Percentiles rank a stretch among this genome's conserved stretches.
These are phyloP conservation scores for Dinoponera quadriceps DNA, from an alignment of 1,140 invertebrate genomes.

Conservation along the genomic window DNA sequence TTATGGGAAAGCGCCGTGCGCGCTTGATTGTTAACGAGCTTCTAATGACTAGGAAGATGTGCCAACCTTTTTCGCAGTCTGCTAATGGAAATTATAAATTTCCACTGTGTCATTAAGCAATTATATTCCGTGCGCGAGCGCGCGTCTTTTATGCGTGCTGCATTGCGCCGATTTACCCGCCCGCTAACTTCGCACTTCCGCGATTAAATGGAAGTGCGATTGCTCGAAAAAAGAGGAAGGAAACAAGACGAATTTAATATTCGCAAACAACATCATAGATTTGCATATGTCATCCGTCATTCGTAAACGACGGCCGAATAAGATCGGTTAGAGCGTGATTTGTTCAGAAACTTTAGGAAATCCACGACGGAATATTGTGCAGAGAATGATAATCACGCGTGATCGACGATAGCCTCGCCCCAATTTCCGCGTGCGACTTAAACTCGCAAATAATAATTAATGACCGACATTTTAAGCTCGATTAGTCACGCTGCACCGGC, in stretches of 20 bases:
- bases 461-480: constrained; percentile 34
- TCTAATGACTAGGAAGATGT: constrained; percentile 30
- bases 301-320: constrained; percentile 13
- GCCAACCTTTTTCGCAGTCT: constrained; percentile 3
- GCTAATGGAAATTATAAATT: constrained; percentile 48
- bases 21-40: not conserved
- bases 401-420: not conserved
- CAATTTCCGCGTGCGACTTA: not conserved
- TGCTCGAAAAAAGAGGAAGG: not conserved
- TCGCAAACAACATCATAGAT: not conserved
- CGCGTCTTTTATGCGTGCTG: not conserved
- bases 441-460: constrained; percentile 50
- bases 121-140: constrained; percentile 19
- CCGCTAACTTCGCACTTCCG: not conserved
- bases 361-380: not conserved
- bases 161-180: not conserved
- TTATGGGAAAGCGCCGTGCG: not conserved
- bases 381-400: not conserved
- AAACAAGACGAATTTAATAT: too few species aligned
- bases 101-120: constrained; percentile 30
- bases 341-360: not conserved
- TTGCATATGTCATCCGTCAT: constrained; percentile 15
- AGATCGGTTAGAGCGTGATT: constrained; percentile 16
- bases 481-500: constrained; percentile 50
- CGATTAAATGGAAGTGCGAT: not conserved